These are phyloP conservation scores for Forficula auricularia DNA, from an alignment of 1,140 invertebrate genomes.

Conservation along the genomic window DNA sequence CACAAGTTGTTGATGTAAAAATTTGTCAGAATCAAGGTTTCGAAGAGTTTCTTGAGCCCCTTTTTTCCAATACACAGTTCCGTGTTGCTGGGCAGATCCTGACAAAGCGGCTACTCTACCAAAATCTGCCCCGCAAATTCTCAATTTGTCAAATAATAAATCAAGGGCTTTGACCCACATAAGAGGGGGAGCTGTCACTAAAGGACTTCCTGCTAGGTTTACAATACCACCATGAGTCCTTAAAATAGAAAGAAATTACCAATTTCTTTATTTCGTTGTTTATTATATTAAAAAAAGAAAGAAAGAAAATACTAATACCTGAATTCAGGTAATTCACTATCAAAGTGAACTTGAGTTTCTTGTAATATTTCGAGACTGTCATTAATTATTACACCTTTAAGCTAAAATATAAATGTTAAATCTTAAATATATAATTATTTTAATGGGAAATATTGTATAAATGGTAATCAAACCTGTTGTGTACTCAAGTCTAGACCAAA, in stretches of 20 bases:
- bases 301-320: conserved; percentile 35
- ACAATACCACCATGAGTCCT: conserved; percentile 69
- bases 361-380: conserved; percentile 52
- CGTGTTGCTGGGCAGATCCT: conserved; percentile 87
- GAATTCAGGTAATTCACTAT: conserved; percentile 78
- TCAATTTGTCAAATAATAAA: conserved; percentile 68
- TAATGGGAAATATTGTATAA: not conserved
- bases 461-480: conserved; percentile 43
- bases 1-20: conserved; percentile 67
- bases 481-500: conserved; percentile 66
- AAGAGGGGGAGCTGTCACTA: conserved; percentile 63
- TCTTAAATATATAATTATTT: conserved; percentile 5
- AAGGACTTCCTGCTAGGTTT: conserved; percentile 33
- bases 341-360: conserved; percentile 71
- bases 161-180: conserved; percentile 95
- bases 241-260: conserved; percentile 2
- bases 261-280: not conserved
- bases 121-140: conserved; percentile 66
- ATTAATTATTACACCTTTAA: conserved; percentile 76
- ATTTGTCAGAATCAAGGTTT: conserved; percentile 50
- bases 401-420: conserved; percentile 39
- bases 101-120: conserved; percentile 64
- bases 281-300: not conserved
- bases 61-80: conserved; percentile 82
- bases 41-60: conserved; percentile 45